These are phyloP conservation scores for Odontocerum albicorne DNA, from an alignment of 2,888 invertebrate species.

Conservation along the genomic window DNA sequence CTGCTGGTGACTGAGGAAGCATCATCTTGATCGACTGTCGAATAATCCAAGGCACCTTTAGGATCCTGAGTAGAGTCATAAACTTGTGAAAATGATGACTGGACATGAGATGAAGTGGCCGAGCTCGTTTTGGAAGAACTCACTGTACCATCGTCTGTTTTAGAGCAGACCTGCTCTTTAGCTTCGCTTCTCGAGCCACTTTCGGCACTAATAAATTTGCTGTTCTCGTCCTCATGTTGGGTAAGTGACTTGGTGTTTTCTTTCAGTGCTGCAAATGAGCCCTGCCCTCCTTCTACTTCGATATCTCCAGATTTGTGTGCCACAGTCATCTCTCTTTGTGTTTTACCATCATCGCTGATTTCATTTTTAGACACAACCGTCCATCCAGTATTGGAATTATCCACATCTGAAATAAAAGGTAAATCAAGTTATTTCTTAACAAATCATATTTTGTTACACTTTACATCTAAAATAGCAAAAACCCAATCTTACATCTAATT, in stretches of 20 bases:
- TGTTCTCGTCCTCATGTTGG: constrained; percentile 51
- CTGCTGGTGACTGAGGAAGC: not conserved
- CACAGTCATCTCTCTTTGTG: constrained; percentile 59
- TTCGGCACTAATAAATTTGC: constrained; percentile 50
- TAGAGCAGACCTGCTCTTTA: constrained; percentile 48
- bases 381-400: constrained; percentile 64
- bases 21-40: not conserved
- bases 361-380: constrained; percentile 65
- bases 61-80: constrained; percentile 19
- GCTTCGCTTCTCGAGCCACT: constrained; percentile 47
- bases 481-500: no score
- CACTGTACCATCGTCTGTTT: constrained; percentile 49
- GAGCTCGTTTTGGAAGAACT: constrained; percentile 49
- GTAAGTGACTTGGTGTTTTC: constrained; percentile 59
- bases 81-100: constrained; percentile 25
- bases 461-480: no score
- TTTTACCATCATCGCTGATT: constrained; percentile 65
- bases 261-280: constrained; percentile 65
- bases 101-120: constrained; percentile 37
- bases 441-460: no score
- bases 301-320: constrained; percentile 68
- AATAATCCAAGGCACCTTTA: not conserved
- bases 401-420: constrained; percentile 48
- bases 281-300: constrained; percentile 65
- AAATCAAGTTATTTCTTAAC: no score